Evolutionary conservation across 2,888 invertebrate species (phyloP).

Genomic region (Pachymerium ferrugineum): DNA sequence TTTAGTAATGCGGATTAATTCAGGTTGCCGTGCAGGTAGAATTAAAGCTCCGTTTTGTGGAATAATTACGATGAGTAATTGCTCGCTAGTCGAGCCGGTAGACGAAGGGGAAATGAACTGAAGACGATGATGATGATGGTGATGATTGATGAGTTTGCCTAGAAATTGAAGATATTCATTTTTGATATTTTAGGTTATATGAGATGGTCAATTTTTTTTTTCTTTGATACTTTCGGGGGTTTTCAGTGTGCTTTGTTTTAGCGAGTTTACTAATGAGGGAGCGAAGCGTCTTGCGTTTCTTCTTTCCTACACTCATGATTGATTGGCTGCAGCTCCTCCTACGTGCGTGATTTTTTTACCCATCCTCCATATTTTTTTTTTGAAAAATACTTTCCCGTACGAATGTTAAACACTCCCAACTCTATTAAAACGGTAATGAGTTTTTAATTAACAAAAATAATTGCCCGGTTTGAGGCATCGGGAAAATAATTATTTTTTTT

Average conservation of each 20-base stretch:
- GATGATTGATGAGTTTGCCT: neutral
- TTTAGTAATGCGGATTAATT: neutral
- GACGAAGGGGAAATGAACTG: slow-evolving; percentile 4
- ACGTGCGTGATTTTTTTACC: slow-evolving; percentile 6
- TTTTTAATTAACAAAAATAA: slow-evolving; percentile 30
- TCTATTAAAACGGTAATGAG: slow-evolving; percentile 29
- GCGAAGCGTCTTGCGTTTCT: neutral
- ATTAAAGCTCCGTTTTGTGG: neutral
- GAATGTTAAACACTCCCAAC: slow-evolving; percentile 23
- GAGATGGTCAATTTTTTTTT: slow-evolving; percentile 3
- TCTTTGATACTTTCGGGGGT: neutral
- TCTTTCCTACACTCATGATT: neutral
- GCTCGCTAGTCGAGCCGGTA: neutral
- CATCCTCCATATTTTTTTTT: neutral
- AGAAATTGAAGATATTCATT: neutral
- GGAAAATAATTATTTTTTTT: slow-evolving; percentile 2
- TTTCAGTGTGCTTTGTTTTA: neutral
- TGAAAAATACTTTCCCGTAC: slow-evolving; percentile 4
- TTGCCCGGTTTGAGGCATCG: slow-evolving; percentile 20
- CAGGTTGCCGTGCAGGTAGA: neutral
- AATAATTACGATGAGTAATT: slow-evolving; percentile 21
- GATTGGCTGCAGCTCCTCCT: slow-evolving; percentile 10
- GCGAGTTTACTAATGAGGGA: neutral
- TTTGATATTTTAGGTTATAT: neutral
- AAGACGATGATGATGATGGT: neutral